Evolutionary conservation across 2,888 invertebrate genomes (phyloP).

Genomic region (Drosophila suboccidentalis): DNA sequence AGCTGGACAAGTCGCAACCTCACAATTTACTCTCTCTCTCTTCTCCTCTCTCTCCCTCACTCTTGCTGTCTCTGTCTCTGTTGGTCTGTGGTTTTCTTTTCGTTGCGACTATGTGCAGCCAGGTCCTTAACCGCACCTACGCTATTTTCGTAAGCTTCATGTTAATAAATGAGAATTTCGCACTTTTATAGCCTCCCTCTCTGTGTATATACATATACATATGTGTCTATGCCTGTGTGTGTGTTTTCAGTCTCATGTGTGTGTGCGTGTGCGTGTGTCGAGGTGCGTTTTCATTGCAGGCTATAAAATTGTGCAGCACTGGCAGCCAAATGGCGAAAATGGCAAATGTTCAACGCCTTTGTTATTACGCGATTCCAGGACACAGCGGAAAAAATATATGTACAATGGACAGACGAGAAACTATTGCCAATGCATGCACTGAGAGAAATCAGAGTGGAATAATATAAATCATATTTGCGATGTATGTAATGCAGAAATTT

Average conservation of each 20-base stretch:
- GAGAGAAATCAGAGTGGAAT: slow-evolving; percentile 17
- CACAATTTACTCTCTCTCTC: neutral
- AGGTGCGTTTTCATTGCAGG: slow-evolving; percentile 64
- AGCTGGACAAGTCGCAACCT: slow-evolving; percentile 52
- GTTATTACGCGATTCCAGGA: slow-evolving; percentile 54
- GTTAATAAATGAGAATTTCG: slow-evolving; percentile 72
- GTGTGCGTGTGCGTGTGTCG: slow-evolving; percentile 31
- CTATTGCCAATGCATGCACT: slow-evolving; percentile 52
- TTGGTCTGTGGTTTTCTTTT: slow-evolving; percentile 21
- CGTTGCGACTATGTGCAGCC: slow-evolving; percentile 23
- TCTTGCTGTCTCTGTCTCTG: slow-evolving; percentile 5
- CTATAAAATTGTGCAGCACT: slow-evolving; percentile 68
- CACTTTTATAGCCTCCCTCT: slow-evolving; percentile 61
- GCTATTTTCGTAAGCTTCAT: slow-evolving; percentile 68
- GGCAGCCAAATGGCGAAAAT: slow-evolving; percentile 53
- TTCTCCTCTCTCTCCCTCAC: slow-evolving; percentile 15
- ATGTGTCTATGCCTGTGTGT: neutral
- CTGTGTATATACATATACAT: neutral
- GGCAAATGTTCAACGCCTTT: slow-evolving; percentile 62
- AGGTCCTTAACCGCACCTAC: slow-evolving; percentile 65
- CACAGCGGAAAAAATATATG: slow-evolving; percentile 12
- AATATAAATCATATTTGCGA: neutral
- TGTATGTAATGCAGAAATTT: too few species aligned
- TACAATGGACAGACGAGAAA: slow-evolving; percentile 15
- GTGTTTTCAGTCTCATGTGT: slow-evolving; percentile 7